Evolutionary conservation across 1,140 invertebrate genomes (phyloP).

Genomic region (Dreissena polymorpha): DNA sequence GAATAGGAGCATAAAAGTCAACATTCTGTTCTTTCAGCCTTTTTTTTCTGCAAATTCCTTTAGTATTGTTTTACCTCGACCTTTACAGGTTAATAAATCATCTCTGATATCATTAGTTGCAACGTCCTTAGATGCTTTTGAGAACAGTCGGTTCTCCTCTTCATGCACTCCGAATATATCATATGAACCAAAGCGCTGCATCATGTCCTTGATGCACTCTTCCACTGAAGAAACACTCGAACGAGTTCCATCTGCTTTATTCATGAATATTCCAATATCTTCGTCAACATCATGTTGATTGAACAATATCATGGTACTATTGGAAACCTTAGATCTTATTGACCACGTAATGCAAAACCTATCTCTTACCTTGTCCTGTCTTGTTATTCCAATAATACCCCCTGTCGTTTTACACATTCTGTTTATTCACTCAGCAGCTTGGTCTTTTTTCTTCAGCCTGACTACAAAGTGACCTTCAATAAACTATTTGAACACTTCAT

Average conservation of each 20-base stretch:
- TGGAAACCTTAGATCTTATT: background rate
- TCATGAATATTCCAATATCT: background rate
- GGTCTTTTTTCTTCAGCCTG: conserved; percentile 35
- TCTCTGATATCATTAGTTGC: background rate
- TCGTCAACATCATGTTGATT: conserved; percentile 7
- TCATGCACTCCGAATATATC: background rate
- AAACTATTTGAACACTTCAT: conserved; percentile 36
- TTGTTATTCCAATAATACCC: conserved; percentile 8
- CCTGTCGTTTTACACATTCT: conserved; percentile 7
- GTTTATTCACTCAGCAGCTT: conserved; percentile 50
- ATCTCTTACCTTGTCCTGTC: background rate
- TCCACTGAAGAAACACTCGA: background rate
- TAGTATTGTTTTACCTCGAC: background rate
- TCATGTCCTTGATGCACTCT: background rate
- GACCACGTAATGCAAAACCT: conserved; percentile 15
- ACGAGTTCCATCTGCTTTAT: background rate
- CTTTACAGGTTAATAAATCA: background rate
- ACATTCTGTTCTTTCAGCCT: too few relatives aligned
- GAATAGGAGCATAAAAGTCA: background rate
- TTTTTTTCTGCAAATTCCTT: too few relatives aligned
- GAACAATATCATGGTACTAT: too few relatives aligned
- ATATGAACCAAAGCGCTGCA: background rate
- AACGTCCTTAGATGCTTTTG: background rate
- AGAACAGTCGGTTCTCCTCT: background rate
- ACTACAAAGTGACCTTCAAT: conserved; percentile 40